These are phyloP conservation scores for Argya squamiceps DNA, from an alignment of 2,797 vertebrate genomes.

Conservation along the genomic window DNA sequence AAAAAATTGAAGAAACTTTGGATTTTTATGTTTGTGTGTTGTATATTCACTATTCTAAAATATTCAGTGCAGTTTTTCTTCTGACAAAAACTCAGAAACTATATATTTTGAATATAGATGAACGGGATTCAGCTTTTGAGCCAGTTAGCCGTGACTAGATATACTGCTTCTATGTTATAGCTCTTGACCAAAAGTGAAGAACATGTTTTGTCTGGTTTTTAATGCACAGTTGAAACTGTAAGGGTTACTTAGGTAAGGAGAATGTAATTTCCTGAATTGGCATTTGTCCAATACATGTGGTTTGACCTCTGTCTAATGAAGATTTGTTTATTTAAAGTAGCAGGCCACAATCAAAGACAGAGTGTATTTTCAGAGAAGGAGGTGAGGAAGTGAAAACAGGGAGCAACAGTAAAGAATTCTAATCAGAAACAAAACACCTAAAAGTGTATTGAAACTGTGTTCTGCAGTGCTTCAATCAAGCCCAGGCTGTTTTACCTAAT, in stretches of 20 bases:
- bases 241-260: slow-evolving; percentile 11
- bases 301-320: slow-evolving; percentile 15
- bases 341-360: slow-evolving; percentile 34
- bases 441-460: neutral
- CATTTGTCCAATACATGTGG: slow-evolving; percentile 11
- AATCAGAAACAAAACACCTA: slow-evolving; percentile 49
- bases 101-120: neutral
- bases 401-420: slow-evolving; percentile 30
- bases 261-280: slow-evolving; percentile 55
- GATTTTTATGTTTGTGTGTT: neutral
- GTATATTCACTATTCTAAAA: neutral
- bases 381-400: slow-evolving; percentile 27
- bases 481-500: slow-evolving; percentile 20
- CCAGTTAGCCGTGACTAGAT: neutral
- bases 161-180: neutral
- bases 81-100: neutral
- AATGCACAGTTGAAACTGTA: neutral
- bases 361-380: slow-evolving; percentile 20
- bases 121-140: neutral
- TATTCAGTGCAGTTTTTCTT: neutral
- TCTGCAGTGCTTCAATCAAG: neutral
- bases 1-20: neutral
- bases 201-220: neutral
- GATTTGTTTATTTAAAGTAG: slow-evolving; percentile 46
- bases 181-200: neutral